A percentile compares a stretch with the other conserved stretches of the same genome.
phyloP scores from a whole-genome alignment of 2,888 invertebrate species.

The Therioaphis trifolii region DNA sequence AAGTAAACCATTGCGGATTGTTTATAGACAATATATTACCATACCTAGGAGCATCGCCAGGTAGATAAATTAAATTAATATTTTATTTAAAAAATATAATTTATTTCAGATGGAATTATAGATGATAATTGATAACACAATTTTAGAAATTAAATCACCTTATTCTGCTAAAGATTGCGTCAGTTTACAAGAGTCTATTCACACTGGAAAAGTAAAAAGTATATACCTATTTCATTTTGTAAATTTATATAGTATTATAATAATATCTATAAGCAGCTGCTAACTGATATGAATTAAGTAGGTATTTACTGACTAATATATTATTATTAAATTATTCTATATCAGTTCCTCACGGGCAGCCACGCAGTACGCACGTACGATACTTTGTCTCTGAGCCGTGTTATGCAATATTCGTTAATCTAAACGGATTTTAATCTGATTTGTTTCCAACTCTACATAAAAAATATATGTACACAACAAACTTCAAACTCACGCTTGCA shows the following conservation, averaged over 20 bases:
- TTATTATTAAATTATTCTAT: no score
- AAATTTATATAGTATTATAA: no score
- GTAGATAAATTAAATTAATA: not conserved
- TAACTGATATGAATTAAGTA: no score
- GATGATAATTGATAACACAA: not conserved
- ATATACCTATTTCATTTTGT: not conserved
- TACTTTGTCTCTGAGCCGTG: not conserved
- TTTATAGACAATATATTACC: conserved; percentile 14
- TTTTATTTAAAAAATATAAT: no score
- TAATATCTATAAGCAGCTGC: no score
- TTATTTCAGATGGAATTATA: conserved; percentile 15
- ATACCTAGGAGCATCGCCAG: conserved; percentile 16
- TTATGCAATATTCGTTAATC: not conserved
- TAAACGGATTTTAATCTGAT: not conserved
- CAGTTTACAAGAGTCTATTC: not conserved
- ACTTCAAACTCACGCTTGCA: not conserved
- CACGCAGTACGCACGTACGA: not conserved
- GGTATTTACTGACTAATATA: no score
- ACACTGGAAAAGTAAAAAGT: not conserved
- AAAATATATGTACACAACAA: not conserved
- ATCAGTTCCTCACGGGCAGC: not conserved
- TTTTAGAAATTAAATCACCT: conserved; percentile 21
- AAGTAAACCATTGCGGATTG: conserved; percentile 10
- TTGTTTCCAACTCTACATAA: not conserved
- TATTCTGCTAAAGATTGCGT: conserved; percentile 10